These are phyloP conservation scores for Eilema griseolum DNA, from an alignment of 2,888 invertebrate species.

Conservation along the genomic window DNA sequence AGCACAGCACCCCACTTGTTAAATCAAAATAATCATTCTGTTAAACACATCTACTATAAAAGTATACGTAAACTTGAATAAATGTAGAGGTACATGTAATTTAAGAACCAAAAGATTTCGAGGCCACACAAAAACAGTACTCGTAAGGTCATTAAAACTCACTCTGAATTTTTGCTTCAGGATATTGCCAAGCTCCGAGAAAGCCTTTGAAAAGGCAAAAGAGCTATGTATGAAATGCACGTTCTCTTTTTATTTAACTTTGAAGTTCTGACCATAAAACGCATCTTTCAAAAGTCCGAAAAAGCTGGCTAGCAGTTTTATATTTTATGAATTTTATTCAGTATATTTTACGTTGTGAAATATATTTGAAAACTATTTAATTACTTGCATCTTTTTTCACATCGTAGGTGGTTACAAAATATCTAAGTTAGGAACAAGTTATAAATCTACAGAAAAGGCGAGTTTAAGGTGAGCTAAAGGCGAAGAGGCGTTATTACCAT, in stretches of 20 bases:
- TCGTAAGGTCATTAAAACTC: background rate
- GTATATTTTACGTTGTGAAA: background rate
- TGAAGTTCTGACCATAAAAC: background rate
- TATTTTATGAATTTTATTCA: too few species aligned
- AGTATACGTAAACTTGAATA: background rate
- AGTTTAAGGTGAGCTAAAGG: too few species aligned
- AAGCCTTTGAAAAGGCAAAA: background rate
- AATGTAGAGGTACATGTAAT: background rate
- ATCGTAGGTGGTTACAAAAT: too few species aligned
- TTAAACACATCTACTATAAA: background rate
- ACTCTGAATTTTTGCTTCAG: background rate
- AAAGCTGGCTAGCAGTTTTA: background rate
- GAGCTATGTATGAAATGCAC: background rate
- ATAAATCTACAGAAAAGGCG: too few species aligned
- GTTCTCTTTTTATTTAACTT: background rate
- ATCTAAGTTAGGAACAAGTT: too few species aligned
- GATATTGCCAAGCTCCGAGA: background rate
- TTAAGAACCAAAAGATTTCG: background rate
- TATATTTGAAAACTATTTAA: background rate
- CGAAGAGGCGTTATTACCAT: too few species aligned
- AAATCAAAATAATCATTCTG: background rate
- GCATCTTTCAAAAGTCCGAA: background rate
- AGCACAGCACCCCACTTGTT: background rate
- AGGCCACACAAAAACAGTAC: background rate
- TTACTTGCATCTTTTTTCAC: background rate